Evolutionary conservation across 1,140 invertebrate genomes (phyloP).

Genomic region (Palaemon carinicauda): DNA sequence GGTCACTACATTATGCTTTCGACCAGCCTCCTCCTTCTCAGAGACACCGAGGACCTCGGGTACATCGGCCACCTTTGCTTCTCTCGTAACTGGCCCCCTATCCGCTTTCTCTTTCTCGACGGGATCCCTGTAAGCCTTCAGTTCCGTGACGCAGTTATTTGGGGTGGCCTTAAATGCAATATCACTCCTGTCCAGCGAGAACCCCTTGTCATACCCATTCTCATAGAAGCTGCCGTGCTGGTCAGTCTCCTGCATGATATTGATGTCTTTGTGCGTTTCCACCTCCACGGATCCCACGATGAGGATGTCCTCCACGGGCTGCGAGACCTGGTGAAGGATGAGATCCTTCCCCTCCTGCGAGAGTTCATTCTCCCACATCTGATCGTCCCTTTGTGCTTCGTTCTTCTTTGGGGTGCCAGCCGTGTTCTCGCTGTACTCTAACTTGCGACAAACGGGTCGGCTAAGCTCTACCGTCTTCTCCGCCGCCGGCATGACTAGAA

Average conservation of each 20-base stretch:
- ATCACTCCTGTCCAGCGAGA: not conserved
- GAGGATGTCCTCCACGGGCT: slow-evolving; percentile 26
- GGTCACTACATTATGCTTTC: not conserved
- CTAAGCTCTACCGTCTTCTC: slow-evolving; percentile 53
- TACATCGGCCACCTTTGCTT: no score
- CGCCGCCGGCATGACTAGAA: slow-evolving; percentile 52
- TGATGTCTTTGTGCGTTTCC: slow-evolving; percentile 29
- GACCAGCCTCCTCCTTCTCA: no score
- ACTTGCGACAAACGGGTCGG: slow-evolving; percentile 47
- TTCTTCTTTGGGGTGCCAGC: not conserved
- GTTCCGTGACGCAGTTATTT: not conserved
- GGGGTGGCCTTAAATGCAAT: not conserved
- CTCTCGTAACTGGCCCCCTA: no score
- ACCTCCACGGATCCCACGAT: slow-evolving; percentile 48
- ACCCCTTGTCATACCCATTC: not conserved
- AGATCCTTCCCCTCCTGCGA: not conserved
- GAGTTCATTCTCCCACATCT: not conserved
- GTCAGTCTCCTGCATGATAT: slow-evolving; percentile 14
- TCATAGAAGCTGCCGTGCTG: slow-evolving; percentile 37
- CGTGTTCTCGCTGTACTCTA: slow-evolving; percentile 55
- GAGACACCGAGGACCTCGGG: no score
- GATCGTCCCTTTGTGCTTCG: not conserved
- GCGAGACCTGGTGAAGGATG: not conserved
- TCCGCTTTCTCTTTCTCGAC: slow-evolving; percentile 20
- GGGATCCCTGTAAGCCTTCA: not conserved